Conservation (phyloP, 2,113 vertebrate species). For the Corythaeola cristata region DNA sequence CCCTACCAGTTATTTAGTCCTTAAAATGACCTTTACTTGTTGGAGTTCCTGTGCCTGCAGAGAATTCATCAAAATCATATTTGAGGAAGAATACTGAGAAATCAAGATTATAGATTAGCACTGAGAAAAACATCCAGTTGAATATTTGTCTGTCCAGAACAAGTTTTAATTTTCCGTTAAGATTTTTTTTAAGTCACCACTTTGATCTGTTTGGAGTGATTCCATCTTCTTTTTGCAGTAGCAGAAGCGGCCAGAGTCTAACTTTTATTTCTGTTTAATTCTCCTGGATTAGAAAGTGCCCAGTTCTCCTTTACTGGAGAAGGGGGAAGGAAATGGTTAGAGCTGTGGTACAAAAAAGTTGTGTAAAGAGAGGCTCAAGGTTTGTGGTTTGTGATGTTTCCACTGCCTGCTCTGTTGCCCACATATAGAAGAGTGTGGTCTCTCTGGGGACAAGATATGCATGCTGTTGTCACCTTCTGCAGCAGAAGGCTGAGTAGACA, state of each 20-base stretch:
- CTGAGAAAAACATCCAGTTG: neutral
- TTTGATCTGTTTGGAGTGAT: neutral
- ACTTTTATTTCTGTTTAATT: neutral
- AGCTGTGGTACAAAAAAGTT: neutral
- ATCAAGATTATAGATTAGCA: neutral
- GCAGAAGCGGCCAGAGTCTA: neutral
- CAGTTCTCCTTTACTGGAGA: neutral
- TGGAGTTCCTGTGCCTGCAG: neutral
- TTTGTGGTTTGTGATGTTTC: neutral
- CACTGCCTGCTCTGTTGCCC: accelerated
- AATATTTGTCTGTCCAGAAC: neutral
- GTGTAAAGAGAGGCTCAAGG: neutral
- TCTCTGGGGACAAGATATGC: neutral
- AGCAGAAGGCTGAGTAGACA: neutral
- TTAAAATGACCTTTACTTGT: neutral
- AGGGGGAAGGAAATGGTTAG: neutral
- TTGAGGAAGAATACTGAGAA: neutral
- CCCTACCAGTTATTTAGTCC: neutral
- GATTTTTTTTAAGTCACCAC: neutral
- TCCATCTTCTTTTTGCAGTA: neutral
- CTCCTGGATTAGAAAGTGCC: neutral
- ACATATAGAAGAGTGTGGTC: accelerated
- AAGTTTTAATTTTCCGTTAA: neutral
- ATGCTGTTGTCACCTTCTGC: neutral
- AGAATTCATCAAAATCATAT: neutral